These are phyloP conservation scores for Fragum fragum DNA, from an alignment of 2,888 invertebrate genomes.

Conservation along the genomic window DNA sequence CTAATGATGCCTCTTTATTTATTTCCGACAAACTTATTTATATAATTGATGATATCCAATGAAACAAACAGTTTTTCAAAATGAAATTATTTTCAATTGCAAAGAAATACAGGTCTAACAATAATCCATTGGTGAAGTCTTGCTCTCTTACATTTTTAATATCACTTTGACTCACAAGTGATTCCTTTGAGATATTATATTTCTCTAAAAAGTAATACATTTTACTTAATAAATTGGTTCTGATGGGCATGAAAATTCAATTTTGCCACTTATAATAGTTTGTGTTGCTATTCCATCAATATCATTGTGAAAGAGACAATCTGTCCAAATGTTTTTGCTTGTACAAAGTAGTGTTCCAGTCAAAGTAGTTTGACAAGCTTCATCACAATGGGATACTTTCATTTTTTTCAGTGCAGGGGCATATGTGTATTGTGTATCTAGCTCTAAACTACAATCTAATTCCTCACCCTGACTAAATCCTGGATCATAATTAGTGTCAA, in stretches of 20 bases:
- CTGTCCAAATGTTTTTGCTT: conserved; percentile 31
- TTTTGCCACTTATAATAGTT: conserved; percentile 16
- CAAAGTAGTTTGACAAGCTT: conserved; percentile 30
- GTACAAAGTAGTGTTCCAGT: conserved; percentile 22
- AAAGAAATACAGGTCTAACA: conserved; percentile 38
- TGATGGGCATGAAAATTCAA: conserved; percentile 6
- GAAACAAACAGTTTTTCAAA: conserved; percentile 21
- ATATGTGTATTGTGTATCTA: conserved; percentile 5
- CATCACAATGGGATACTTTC: conserved; percentile 18
- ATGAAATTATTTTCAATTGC: conserved; percentile 23
- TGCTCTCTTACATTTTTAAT: conserved; percentile 14
- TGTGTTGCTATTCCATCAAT: conserved; percentile 10
- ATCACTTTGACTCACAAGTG: conserved; percentile 21
- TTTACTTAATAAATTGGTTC: conserved; percentile 12
- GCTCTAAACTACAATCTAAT: conserved; percentile 13
- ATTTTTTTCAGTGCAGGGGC: conserved; percentile 17
- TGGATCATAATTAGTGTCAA: not conserved
- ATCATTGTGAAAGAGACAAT: not conserved
- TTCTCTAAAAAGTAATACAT: conserved; percentile 38
- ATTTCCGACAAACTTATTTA: conserved; percentile 22
- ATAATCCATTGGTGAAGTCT: conserved; percentile 32
- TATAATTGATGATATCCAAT: conserved; percentile 28
- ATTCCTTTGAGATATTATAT: conserved; percentile 29
- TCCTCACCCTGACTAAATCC: too few relatives aligned
- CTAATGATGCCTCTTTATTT: conserved; percentile 26